Evolutionary conservation across 2,797 vertebrate species (phyloP).

Genomic region (Muscicapa comitata): DNA sequence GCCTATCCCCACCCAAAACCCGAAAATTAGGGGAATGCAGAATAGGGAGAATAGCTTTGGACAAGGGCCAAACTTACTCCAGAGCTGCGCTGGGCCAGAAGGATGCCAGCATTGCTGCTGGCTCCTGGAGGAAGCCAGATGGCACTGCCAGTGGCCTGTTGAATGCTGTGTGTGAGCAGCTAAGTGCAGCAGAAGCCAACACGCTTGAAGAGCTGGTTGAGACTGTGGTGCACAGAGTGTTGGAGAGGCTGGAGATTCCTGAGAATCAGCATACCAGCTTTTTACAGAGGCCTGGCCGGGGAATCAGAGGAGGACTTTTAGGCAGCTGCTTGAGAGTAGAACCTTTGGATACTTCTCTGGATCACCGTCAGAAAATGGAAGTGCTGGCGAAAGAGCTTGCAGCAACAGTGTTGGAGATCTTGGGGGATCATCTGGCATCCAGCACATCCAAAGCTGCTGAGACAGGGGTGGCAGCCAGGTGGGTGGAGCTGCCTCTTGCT

Average conservation of each 20-base stretch:
- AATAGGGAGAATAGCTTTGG: neutral
- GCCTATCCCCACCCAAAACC: neutral
- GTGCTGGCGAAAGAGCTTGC: neutral
- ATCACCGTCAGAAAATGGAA: neutral
- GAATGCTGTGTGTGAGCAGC: neutral
- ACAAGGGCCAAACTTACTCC: neutral
- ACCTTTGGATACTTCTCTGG: neutral
- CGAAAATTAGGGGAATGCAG: neutral
- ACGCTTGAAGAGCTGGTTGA: neutral
- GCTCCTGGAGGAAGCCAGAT: neutral
- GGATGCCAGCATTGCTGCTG: neutral
- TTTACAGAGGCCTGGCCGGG: neutral
- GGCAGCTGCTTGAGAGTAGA: neutral
- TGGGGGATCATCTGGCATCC: neutral
- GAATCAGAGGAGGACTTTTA: neutral
- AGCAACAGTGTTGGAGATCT: neutral
- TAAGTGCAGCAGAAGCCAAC: neutral
- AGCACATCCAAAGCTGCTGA: neutral
- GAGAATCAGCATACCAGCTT: neutral
- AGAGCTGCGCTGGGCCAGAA: neutral
- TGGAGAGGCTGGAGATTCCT: neutral
- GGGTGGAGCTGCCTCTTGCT: neutral
- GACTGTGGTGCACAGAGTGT: neutral
- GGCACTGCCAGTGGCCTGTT: neutral
- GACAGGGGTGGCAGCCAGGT: neutral